Evolutionary conservation across 2,113 vertebrate genomes (phyloP).

Genomic region (Nothoprocta pentlandii): DNA sequence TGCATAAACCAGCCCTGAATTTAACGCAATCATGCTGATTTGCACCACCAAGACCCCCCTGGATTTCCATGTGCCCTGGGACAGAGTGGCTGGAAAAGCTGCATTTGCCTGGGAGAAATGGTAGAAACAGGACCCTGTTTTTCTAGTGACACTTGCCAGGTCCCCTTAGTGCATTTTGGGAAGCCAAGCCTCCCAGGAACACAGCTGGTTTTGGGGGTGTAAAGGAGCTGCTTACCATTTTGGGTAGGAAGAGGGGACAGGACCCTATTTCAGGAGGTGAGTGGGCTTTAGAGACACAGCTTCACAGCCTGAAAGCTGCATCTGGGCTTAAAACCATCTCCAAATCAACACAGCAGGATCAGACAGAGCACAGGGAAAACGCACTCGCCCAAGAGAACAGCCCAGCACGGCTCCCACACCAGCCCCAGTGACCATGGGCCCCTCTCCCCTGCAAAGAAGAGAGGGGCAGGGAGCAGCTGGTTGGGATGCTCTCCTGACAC

Average conservation of each 20-base stretch:
- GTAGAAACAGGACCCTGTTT: not conserved
- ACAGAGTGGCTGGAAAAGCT: rapidly evolving
- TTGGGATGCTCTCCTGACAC: not conserved
- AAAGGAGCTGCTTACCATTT: not conserved
- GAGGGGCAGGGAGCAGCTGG: too few species aligned
- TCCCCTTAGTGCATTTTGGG: rapidly evolving
- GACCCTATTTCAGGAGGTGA: rapidly evolving
- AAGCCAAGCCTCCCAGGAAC: not conserved
- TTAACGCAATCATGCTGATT: not conserved
- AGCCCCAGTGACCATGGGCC: not conserved
- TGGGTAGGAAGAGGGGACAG: not conserved
- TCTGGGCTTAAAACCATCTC: not conserved
- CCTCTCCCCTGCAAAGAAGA: too few species aligned
- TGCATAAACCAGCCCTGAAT: not conserved
- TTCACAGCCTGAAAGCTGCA: rapidly evolving
- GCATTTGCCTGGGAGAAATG: not conserved
- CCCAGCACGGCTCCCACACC: not conserved
- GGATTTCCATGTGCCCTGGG: not conserved
- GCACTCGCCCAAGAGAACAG: rapidly evolving
- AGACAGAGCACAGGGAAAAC: not conserved
- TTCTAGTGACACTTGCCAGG: not conserved
- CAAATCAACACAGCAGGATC: not conserved
- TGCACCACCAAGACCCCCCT: not conserved
- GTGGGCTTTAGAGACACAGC: not conserved
- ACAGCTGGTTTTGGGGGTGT: not conserved